phyloP scores from a whole-genome alignment of 2,888 invertebrate species.

The Shargacucullia verbasci region DNA sequence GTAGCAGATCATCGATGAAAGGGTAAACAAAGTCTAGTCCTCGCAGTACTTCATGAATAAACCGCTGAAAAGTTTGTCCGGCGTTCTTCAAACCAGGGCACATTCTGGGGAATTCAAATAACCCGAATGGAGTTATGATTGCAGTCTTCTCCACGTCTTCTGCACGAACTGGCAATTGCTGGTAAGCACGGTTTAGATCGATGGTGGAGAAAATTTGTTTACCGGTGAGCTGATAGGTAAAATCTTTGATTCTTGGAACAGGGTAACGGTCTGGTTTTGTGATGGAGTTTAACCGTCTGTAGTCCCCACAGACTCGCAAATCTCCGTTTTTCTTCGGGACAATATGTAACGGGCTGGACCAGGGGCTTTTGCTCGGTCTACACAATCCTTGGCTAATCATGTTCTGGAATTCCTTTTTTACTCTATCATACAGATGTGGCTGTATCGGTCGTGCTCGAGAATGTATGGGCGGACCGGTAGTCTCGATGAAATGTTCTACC shows the following conservation, averaged over 20 bases:
- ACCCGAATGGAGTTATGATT: constrained; percentile 34
- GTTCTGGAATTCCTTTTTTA: constrained; percentile 5
- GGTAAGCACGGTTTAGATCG: constrained; percentile 28
- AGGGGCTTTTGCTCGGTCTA: background rate
- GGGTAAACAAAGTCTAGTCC: constrained; percentile 1
- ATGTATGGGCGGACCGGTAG: constrained; percentile 1
- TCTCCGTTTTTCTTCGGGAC: constrained; percentile 8
- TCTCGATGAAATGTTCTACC: constrained; percentile 12
- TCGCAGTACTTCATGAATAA: background rate
- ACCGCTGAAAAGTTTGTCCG: constrained; percentile 5
- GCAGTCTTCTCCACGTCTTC: constrained; percentile 35
- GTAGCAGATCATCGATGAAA: background rate
- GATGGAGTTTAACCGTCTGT: constrained; percentile 5
- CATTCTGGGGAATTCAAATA: constrained; percentile 42
- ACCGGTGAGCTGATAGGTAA: constrained; percentile 17
- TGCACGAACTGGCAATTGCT: constrained; percentile 2
- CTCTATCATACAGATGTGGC: constrained; percentile 2
- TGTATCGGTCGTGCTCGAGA: constrained; percentile 2
- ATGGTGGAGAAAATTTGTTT: constrained; percentile 20
- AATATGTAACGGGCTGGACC: constrained; percentile 1
- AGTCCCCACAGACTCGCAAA: constrained; percentile 17
- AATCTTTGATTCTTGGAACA: constrained; percentile 29
- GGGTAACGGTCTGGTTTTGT: constrained; percentile 22
- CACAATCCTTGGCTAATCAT: constrained; percentile 4
- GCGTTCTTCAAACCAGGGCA: constrained; percentile 29